These are phyloP conservation scores for Rhorus exstirpatorius DNA, from an alignment of 2,888 invertebrate species.

Conservation along the genomic window DNA sequence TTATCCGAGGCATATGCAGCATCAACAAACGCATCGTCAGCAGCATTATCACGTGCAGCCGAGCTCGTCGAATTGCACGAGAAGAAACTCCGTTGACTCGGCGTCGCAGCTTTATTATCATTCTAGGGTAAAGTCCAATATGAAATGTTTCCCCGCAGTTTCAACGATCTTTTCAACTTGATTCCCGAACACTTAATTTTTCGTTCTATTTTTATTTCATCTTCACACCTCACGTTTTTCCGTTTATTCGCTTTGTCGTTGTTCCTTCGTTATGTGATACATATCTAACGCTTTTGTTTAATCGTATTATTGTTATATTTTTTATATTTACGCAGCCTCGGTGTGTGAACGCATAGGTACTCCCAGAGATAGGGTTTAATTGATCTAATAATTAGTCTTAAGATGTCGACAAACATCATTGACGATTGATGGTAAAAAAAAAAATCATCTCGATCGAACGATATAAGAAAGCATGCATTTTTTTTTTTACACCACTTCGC, in stretches of 20 bases:
- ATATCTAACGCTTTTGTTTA: conserved; percentile 47
- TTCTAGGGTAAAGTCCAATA: conserved; percentile 83
- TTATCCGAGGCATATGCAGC: conserved; percentile 77
- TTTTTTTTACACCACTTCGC: conserved; percentile 46
- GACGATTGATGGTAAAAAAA: conserved; percentile 2
- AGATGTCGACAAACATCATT: not conserved
- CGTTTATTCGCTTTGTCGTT: conserved; percentile 28
- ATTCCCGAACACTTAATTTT: conserved; percentile 12
- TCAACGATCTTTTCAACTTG: conserved; percentile 44
- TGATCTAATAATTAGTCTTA: conserved; percentile 31
- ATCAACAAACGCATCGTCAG: conserved; percentile 74
- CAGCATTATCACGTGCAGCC: conserved; percentile 65
- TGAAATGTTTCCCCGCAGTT: conserved; percentile 51
- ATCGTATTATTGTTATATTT: conserved; percentile 17
- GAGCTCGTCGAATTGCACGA: conserved; percentile 74
- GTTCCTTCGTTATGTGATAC: conserved; percentile 22
- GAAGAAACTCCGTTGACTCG: conserved; percentile 82
- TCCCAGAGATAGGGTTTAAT: conserved; percentile 42
- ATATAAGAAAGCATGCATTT: conserved; percentile 51
- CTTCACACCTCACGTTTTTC: not conserved
- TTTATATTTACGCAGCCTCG: conserved; percentile 78
- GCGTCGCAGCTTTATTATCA: conserved; percentile 81
- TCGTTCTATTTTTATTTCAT: conserved; percentile 43
- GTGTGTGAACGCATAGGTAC: conserved; percentile 81
- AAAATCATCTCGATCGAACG: not conserved